Conservation (phyloP, 2,888 invertebrate genomes). For the Lampropteryx suffumata region DNA sequence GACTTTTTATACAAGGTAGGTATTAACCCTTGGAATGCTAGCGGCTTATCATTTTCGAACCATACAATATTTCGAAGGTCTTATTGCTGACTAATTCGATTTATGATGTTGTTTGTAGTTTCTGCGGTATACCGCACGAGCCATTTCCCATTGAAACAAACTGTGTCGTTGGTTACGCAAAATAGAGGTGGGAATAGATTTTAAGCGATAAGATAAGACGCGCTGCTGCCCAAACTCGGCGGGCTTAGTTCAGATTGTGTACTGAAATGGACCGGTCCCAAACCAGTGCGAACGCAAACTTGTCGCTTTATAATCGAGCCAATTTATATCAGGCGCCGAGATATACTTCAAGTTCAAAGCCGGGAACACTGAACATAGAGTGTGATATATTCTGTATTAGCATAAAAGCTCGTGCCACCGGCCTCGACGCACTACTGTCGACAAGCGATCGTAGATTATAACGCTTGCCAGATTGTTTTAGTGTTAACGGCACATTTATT, state of each 20-base stretch:
- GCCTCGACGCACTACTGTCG: constrained; percentile 1
- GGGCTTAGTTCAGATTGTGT: constrained; percentile 41
- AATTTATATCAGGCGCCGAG: constrained; percentile 53
- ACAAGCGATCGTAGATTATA: not conserved
- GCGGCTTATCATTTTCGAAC: not conserved
- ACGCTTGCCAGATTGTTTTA: constrained; percentile 35
- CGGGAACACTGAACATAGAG: constrained; percentile 8
- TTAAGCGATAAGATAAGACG: constrained; percentile 47
- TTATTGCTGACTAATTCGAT: not conserved
- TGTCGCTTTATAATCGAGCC: constrained; percentile 59
- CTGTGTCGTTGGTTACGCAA: constrained; percentile 30
- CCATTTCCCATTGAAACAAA: constrained; percentile 27
- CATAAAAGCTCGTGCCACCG: constrained; percentile 6
- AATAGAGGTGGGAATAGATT: constrained; percentile 43
- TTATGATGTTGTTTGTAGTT: constrained; percentile 13
- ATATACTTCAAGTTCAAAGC: constrained; percentile 18
- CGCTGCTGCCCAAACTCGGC: constrained; percentile 42
- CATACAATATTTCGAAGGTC: too few relatives aligned
- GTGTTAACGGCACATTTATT: constrained; percentile 56
- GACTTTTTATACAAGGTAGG: too few relatives aligned
- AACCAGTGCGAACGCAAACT: constrained; percentile 48
- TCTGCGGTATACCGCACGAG: constrained; percentile 11
- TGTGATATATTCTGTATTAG: constrained; percentile 11
- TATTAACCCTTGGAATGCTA: too few relatives aligned
- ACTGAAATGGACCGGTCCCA: constrained; percentile 45